Evolutionary conservation across 2,113 vertebrate species (phyloP).

Genomic region (Halichoeres trimaculatus): DNA sequence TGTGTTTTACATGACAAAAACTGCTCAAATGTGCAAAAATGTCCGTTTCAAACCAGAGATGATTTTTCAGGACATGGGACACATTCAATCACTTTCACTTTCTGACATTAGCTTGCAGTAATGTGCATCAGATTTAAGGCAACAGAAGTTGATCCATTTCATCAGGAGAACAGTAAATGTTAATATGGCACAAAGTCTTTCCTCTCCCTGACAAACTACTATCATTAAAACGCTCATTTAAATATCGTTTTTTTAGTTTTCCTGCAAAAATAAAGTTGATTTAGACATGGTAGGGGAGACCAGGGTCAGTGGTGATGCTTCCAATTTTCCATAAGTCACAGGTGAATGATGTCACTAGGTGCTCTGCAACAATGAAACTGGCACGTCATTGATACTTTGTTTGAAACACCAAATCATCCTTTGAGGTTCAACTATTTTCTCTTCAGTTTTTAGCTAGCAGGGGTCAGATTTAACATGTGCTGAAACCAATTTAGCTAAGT

Average conservation of each 20-base stretch:
- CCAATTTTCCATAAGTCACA: slow-evolving; percentile 24
- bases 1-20: slow-evolving; percentile 59
- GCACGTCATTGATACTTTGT: not conserved
- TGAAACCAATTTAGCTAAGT: not conserved
- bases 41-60: not conserved
- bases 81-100: slow-evolving; percentile 70
- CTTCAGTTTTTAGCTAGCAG: too few relatives aligned
- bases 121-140: slow-evolving; percentile 81
- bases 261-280: slow-evolving; percentile 90
- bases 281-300: slow-evolving; percentile 56
- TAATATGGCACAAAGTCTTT: slow-evolving; percentile 65
- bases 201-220: slow-evolving; percentile 56
- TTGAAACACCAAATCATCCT: not conserved
- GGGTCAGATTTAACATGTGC: slow-evolving; percentile 35
- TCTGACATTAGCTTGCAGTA: slow-evolving; percentile 70
- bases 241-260: slow-evolving; percentile 83
- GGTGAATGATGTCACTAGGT: slow-evolving; percentile 35
- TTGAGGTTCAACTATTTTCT: too few relatives aligned
- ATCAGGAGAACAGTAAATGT: slow-evolving; percentile 56
- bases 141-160: slow-evolving; percentile 70
- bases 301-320: slow-evolving; percentile 51
- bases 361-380: not conserved
- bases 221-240: slow-evolving; percentile 72
- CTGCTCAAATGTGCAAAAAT: slow-evolving; percentile 61
- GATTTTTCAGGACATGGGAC: slow-evolving; percentile 12